Conservation (phyloP, 2,888 invertebrate species). For the Neuroscelio doddi region DNA sequence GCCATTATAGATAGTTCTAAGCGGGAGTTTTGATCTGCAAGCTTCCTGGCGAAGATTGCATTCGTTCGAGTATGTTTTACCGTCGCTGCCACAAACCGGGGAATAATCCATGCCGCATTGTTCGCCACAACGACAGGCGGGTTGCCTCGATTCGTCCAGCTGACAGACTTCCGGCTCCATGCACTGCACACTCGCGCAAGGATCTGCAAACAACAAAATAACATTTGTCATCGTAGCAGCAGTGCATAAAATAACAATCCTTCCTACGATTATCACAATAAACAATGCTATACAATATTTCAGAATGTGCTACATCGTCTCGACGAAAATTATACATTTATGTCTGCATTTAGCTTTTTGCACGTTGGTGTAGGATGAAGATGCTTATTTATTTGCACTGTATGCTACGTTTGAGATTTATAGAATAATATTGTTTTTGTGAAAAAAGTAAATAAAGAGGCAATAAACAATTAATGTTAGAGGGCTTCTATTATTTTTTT, state of each 20-base stretch:
- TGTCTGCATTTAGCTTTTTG: not conserved
- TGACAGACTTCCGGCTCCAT: conserved; percentile 87
- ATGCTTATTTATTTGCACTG: no score
- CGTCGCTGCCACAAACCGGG: conserved; percentile 85
- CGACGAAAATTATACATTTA: conserved; percentile 2
- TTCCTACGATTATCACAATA: conserved; percentile 8
- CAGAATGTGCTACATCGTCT: not conserved
- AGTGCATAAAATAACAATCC: conserved; percentile 8
- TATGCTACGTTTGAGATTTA: no score
- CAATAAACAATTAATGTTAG: no score
- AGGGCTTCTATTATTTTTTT: no score
- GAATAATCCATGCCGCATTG: conserved; percentile 81
- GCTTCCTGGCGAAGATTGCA: conserved; percentile 86
- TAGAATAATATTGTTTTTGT: no score
- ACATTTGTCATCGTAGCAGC: conserved; percentile 9
- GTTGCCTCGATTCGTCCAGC: conserved; percentile 83
- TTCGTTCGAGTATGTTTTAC: conserved; percentile 86
- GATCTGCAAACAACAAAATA: conserved; percentile 77
- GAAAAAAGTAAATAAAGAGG: no score
- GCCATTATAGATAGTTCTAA: conserved; percentile 86
- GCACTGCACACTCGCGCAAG: conserved; percentile 86
- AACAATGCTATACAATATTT: conserved; percentile 7
- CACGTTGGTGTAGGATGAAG: not conserved
- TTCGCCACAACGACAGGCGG: conserved; percentile 86
- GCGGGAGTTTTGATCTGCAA: conserved; percentile 82